phyloP scores from a whole-genome alignment of 2,888 invertebrate genomes.

The Eupeodes latifasciatus region DNA sequence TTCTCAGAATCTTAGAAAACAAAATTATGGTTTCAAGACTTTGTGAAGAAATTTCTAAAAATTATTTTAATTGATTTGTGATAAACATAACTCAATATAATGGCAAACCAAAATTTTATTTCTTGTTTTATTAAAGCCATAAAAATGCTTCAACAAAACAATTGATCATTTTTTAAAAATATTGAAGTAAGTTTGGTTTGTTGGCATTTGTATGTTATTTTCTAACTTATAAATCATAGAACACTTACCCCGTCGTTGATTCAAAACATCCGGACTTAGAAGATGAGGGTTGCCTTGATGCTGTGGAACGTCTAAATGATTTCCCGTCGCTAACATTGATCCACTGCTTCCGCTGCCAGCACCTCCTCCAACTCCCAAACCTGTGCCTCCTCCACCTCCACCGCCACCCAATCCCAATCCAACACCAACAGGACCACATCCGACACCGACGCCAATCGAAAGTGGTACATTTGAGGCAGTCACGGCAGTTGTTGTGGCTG shows the following conservation, averaged over 20 bases:
- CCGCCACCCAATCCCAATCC: background rate
- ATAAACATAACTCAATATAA: too few species aligned
- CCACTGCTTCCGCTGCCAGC: conserved; percentile 72
- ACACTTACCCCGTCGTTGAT: conserved; percentile 87
- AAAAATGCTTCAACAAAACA: too few species aligned
- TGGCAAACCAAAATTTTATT: too few species aligned
- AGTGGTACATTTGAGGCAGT: conserved; percentile 79
- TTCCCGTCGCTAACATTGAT: conserved; percentile 86
- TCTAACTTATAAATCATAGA: background rate
- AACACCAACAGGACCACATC: background rate
- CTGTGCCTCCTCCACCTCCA: conserved; percentile 53
- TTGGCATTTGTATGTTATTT: too few species aligned
- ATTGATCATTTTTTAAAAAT: too few species aligned
- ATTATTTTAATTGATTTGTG: too few species aligned
- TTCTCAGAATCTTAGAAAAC: too few species aligned
- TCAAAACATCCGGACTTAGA: conserved; percentile 91
- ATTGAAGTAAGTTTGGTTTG: too few species aligned
- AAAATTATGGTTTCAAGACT: too few species aligned
- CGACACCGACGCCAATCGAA: conserved; percentile 76
- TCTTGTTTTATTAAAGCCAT: too few species aligned
- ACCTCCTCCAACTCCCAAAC: conserved; percentile 14
- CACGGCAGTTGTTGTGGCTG: conserved; percentile 81
- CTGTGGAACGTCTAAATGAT: conserved; percentile 92
- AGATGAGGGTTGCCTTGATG: conserved; percentile 89
- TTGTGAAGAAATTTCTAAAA: too few species aligned